phyloP scores from a whole-genome alignment of 2,888 invertebrate genomes.

The Conistra vaccinii region DNA sequence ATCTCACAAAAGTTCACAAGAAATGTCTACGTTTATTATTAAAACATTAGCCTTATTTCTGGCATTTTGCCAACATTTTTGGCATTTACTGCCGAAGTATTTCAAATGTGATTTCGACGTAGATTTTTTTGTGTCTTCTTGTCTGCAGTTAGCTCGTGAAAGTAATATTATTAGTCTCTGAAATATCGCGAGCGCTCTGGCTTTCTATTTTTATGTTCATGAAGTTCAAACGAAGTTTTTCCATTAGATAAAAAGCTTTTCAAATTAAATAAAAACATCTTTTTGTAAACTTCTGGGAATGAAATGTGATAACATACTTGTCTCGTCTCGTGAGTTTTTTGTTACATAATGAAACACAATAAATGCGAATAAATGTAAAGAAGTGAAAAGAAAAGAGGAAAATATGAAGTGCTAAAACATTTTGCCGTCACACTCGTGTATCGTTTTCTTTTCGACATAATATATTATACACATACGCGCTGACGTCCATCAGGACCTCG shows the following conservation, averaged over 20 bases:
- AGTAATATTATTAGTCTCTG: slow-evolving; percentile 32
- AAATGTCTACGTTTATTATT: slow-evolving; percentile 39
- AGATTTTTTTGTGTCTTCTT: slow-evolving; percentile 22
- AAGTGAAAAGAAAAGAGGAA: background rate
- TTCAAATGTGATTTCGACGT: slow-evolving; percentile 17
- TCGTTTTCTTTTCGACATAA: background rate
- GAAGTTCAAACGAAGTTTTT: slow-evolving; percentile 7
- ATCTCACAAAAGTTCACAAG: slow-evolving; percentile 40
- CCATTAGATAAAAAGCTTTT: slow-evolving; percentile 14
- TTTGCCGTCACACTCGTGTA: background rate
- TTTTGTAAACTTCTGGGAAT: background rate
- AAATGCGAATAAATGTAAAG: background rate
- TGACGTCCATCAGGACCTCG: too few species aligned
- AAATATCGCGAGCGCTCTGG: slow-evolving; percentile 2
- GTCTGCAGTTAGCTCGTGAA: slow-evolving; percentile 23
- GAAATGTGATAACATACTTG: background rate
- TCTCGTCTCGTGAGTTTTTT: background rate
- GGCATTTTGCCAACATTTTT: slow-evolving; percentile 32
- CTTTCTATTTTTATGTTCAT: slow-evolving; percentile 20
- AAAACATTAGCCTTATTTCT: slow-evolving; percentile 32
- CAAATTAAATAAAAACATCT: background rate
- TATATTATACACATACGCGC: too few species aligned
- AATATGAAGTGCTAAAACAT: background rate
- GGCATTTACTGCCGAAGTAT: slow-evolving; percentile 21
- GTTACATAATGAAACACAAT: background rate